Evolutionary conservation across 2,888 invertebrate species (phyloP).

Genomic region (Nomada flava): DNA sequence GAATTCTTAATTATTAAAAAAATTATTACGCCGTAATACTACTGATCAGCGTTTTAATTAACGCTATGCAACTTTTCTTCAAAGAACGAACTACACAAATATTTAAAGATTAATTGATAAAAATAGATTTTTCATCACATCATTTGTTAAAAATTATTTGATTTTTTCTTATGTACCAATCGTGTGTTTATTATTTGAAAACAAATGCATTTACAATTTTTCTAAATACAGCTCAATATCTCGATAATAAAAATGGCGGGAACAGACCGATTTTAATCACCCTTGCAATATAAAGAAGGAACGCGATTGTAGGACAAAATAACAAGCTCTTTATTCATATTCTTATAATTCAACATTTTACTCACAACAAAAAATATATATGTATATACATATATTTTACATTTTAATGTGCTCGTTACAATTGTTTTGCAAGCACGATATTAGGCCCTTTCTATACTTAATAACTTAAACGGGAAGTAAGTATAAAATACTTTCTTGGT

Average conservation of each 20-base stretch:
- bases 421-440: background rate
- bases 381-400: background rate
- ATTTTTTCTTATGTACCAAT: background rate
- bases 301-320: slow-evolving; percentile 17
- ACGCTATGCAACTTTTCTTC: background rate
- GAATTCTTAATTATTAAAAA: background rate
- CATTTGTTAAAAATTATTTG: background rate
- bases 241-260: slow-evolving; percentile 8
- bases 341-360: slow-evolving; percentile 12
- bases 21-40: background rate
- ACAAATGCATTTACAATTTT: background rate
- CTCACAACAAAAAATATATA: slow-evolving; percentile 9
- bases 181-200: background rate
- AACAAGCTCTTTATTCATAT: slow-evolving; percentile 16
- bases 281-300: background rate
- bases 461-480: background rate
- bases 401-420: background rate
- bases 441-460: background rate
- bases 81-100: too few species aligned
- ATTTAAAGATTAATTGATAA: too few species aligned
- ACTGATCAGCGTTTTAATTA: background rate
- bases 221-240: slow-evolving; percentile 1
- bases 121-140: too few species aligned
- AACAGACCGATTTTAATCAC: slow-evolving; percentile 6
- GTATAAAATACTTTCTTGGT: background rate